Percentiles rank a stretch among this genome's conserved stretches.
phyloP scores from a whole-genome alignment of 2,113 vertebrate genomes.

The Thamnophis sirtalis region DNA sequence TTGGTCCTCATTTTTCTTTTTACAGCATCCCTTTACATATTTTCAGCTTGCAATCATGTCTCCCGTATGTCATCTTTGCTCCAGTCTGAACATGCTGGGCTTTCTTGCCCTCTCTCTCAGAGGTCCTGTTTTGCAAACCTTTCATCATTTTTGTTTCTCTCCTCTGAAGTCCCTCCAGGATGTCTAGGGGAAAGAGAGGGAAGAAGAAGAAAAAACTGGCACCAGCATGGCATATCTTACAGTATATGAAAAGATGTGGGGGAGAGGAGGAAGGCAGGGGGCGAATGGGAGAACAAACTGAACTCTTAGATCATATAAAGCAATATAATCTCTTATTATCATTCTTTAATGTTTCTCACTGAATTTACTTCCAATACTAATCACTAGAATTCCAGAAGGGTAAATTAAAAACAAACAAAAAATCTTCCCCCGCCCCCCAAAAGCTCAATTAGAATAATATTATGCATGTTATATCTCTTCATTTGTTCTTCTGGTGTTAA shows the following conservation, averaged over 20 bases:
- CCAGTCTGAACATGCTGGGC: background rate
- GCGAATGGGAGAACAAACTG: background rate
- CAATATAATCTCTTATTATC: background rate
- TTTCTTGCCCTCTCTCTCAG: background rate
- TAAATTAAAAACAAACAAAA: background rate
- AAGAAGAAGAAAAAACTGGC: background rate
- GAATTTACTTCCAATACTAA: background rate
- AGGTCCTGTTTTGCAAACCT: background rate
- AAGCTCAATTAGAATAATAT: background rate
- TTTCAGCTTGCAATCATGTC: background rate
- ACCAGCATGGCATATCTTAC: background rate
- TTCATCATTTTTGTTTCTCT: background rate
- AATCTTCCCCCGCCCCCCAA: background rate
- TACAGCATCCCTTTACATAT: background rate
- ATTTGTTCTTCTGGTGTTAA: background rate
- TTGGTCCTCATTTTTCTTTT: slow-evolving; percentile 21
- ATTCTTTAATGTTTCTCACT: background rate
- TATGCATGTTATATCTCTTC: background rate
- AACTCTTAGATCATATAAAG: background rate
- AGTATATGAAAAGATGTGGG: background rate
- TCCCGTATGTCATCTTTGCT: slow-evolving; percentile 7
- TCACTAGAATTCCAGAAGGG: background rate
- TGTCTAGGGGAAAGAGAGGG: background rate
- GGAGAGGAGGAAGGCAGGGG: background rate
- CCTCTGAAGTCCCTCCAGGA: background rate